These are phyloP conservation scores for Drosophila mayri DNA, from an alignment of 1,140 invertebrate genomes.

Conservation along the genomic window DNA sequence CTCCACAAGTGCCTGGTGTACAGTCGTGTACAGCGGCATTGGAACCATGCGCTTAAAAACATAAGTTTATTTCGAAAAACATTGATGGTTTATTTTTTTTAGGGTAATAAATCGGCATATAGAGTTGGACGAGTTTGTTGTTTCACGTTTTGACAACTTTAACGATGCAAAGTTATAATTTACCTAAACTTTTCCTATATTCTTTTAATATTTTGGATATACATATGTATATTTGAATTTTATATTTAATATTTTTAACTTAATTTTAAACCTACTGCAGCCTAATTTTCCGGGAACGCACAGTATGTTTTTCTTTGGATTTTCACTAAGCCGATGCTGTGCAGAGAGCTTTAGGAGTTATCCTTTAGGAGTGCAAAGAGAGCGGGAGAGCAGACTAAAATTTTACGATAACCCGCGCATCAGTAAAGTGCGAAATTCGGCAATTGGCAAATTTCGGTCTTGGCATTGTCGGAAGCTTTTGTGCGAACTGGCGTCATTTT, in stretches of 20 bases:
- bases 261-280: too few relatives aligned
- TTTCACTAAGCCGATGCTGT: not conserved
- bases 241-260: not conserved
- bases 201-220: too few relatives aligned
- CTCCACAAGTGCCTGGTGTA: slow-evolving; percentile 2
- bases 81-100: too few relatives aligned
- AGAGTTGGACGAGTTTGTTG: too few relatives aligned
- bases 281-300: not conserved
- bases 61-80: too few relatives aligned
- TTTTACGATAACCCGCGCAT: slow-evolving; percentile 3
- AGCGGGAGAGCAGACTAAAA: not conserved
- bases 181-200: too few relatives aligned
- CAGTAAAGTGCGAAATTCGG: not conserved
- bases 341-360: not conserved
- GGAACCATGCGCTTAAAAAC: not conserved
- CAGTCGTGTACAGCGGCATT: not conserved
- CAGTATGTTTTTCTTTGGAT: not conserved
- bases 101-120: too few relatives aligned
- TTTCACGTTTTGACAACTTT: too few relatives aligned
- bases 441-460: slow-evolving; percentile 4
- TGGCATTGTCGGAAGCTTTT: not conserved
- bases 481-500: not conserved
- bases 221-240: too few relatives aligned
- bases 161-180: too few relatives aligned
- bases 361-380: not conserved